phyloP scores from a whole-genome alignment of 1,140 invertebrate genomes.

The Aphaenogaster rudis region DNA sequence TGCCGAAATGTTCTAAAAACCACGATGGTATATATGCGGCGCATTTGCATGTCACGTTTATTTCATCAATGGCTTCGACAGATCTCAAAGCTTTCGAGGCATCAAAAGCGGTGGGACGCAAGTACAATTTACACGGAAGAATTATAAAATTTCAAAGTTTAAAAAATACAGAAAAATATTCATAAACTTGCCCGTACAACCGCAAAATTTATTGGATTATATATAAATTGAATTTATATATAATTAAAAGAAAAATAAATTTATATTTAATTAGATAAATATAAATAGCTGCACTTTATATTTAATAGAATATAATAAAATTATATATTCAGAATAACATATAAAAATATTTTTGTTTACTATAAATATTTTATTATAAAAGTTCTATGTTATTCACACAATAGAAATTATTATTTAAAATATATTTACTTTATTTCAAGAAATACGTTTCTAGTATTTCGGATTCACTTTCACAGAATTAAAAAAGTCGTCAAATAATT shows the following conservation, averaged over 20 bases:
- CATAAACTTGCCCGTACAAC: not conserved
- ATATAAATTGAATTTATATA: not conserved
- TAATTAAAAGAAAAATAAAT: not conserved
- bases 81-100: constrained; percentile 22
- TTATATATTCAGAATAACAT: not conserved
- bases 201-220: not conserved
- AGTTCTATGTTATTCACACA: not conserved
- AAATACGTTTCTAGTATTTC: not conserved
- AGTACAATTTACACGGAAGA: constrained; percentile 14
- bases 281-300: not conserved
- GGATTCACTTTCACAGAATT: not conserved
- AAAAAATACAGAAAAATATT: constrained; percentile 1
- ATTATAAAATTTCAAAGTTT: constrained; percentile 29
- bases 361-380: constrained; percentile 9
- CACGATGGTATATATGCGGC: constrained; percentile 26
- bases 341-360: not conserved
- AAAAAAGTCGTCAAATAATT: not conserved
- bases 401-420: constrained; percentile 8
- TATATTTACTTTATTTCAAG: not conserved
- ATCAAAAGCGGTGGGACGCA: constrained; percentile 2
- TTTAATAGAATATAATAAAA: constrained; percentile 9
- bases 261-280: not conserved
- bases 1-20: constrained; percentile 56
- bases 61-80: constrained; percentile 40
- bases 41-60: constrained; percentile 45